Base-by-base conservation (phyloP, 2,113 vertebrate genomes). In the Mirounga angustirostris region DNA sequence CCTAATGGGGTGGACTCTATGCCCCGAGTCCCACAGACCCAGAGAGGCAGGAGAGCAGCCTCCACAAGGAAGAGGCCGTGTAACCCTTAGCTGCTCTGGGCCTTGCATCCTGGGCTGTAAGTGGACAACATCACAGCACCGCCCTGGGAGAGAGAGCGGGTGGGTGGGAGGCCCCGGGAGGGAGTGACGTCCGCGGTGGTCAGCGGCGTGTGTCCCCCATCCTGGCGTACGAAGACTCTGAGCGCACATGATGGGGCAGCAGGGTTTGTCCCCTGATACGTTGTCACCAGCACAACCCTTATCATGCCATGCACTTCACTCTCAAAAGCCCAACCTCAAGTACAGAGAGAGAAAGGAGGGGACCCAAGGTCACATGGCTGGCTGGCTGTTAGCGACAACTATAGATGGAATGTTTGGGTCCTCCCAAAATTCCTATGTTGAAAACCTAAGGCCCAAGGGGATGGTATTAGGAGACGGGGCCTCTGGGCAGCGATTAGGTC, bases 151-250 rank as follows among this genome's bases (percentile, higher is more conserved):
- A 74, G 69, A n/a, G 2, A 74, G 69, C 5, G 43, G 71, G 36
- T 43, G 22, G 36, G 2, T 73, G 15, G 26, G 50, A 73, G 50
- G 50, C n/a, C n/a, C 67, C 5, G 3, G 36, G 21, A 40, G 15
- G 15, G n/a, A 58, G n/a, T 16, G 9, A 6, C 1, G 28, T 63
- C 58, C 3, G 50, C 1, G 0, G 54, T 3, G 5, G 58, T 50
- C 36, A 19, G 13, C 16, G 65, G 24, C 1, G 33, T 16, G 13
- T n/a, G 5, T 21, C 58, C n/a, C 61, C 46, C 8, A 33, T 6
- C 71, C 40, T 1, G 30, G 50, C 19, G 7, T 30, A 28, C 0
- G 9, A 67, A 71, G 36, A 58, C 59, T 36, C 13, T 24, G 73
- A 40, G 65, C 26, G 36, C 30, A 24, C 28, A 85, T 0, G 4